These are phyloP conservation scores for Baccha elongata DNA, from an alignment of 2,888 invertebrate species.

Conservation along the genomic window DNA sequence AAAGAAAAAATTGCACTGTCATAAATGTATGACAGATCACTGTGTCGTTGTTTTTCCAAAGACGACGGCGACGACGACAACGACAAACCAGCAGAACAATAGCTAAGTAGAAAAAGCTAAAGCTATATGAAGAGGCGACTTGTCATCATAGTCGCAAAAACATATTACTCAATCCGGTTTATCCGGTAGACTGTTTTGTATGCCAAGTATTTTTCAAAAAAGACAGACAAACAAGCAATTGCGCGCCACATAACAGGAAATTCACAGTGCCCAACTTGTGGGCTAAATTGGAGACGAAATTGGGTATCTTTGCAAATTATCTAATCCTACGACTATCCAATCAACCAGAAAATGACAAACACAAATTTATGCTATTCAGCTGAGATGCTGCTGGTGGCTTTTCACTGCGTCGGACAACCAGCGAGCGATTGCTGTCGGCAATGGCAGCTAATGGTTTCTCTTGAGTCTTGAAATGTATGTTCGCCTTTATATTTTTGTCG, in stretches of 20 bases:
- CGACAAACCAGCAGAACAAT: slow-evolving; percentile 35
- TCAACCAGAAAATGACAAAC: slow-evolving; percentile 66
- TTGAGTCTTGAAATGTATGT: slow-evolving; percentile 45
- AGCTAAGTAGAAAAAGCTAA: slow-evolving; percentile 8
- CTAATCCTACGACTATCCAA: slow-evolving; percentile 67
- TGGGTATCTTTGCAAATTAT: slow-evolving; percentile 67
- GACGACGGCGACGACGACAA: neutral
- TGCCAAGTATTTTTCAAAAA: slow-evolving; percentile 46
- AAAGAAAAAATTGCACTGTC: slow-evolving; percentile 14
- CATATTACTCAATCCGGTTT: slow-evolving; percentile 33
- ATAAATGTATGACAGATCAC: slow-evolving; percentile 68
- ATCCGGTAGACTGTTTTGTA: slow-evolving; percentile 41
- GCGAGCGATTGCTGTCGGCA: slow-evolving; percentile 3
- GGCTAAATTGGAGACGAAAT: slow-evolving; percentile 61
- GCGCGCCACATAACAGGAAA: slow-evolving; percentile 39
- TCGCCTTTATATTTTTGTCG: slow-evolving; percentile 28
- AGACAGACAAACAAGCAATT: slow-evolving; percentile 1
- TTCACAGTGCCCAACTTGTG: slow-evolving; percentile 30
- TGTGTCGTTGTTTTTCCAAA: slow-evolving; percentile 31
- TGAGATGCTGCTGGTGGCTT: slow-evolving; percentile 44
- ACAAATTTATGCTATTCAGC: slow-evolving; percentile 47
- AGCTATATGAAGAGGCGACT: slow-evolving; percentile 39
- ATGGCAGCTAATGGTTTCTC: slow-evolving; percentile 61
- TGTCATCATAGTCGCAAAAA: slow-evolving; percentile 52
- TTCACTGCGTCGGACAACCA: slow-evolving; percentile 18